phyloP scores from a whole-genome alignment of 1,140 invertebrate genomes.

The Physella acuta region DNA sequence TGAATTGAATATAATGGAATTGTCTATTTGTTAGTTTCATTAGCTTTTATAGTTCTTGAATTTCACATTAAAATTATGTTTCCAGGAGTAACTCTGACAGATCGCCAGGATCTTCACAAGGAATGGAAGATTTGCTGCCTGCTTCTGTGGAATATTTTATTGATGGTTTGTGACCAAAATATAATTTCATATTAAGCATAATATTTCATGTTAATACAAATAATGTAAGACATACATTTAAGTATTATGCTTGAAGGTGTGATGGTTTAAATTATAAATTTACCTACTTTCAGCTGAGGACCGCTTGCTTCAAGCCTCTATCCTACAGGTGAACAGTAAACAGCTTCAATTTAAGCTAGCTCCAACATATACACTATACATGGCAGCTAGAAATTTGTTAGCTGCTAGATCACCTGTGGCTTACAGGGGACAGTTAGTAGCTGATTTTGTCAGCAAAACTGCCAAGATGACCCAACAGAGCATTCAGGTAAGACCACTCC shows the following conservation, averaged over 20 bases:
- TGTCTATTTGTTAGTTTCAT: no score
- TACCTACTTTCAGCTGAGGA: constrained; percentile 78
- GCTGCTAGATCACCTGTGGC: constrained; percentile 90
- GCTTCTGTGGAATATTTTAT: constrained; percentile 92
- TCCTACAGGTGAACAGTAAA: constrained; percentile 76
- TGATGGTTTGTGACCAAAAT: constrained; percentile 65
- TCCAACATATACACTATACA: constrained; percentile 91
- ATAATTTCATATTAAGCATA: no score
- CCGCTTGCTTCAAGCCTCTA: constrained; percentile 81
- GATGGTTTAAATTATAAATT: no score
- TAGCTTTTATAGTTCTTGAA: no score
- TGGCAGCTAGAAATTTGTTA: constrained; percentile 85
- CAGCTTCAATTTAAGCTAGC: constrained; percentile 71
- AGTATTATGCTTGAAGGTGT: no score
- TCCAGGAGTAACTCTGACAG: constrained; percentile 12
- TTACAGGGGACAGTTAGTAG: constrained; percentile 86
- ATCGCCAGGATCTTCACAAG: constrained; percentile 13
- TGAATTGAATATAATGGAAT: no score
- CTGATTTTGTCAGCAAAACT: constrained; percentile 84
- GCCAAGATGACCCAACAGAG: constrained; percentile 82
- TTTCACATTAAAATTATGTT: no score
- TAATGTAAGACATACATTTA: no score
- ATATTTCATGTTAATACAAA: neutral
- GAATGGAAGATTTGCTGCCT: constrained; percentile 73
- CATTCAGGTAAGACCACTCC: constrained; percentile 65